Conservation (phyloP, 2,113 vertebrate genomes). For the Engraulis encrasicolus region DNA sequence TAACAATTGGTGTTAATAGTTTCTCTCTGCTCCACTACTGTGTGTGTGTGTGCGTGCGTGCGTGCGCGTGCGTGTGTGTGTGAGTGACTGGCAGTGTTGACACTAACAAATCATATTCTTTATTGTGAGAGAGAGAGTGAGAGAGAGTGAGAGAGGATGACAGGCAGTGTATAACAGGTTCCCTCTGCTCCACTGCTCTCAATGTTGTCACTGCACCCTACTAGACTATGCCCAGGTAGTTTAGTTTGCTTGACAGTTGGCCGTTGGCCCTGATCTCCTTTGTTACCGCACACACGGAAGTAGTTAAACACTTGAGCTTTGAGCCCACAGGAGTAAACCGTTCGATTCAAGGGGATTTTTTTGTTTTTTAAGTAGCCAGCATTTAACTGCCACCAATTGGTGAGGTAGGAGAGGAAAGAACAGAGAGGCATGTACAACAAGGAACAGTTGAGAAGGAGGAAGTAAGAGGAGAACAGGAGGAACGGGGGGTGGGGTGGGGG, state of each 20-base stretch:
- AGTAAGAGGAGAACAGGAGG: neutral
- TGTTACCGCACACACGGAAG: neutral
- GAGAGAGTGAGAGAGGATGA: too few species aligned
- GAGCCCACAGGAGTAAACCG: neutral
- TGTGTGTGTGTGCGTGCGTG: neutral
- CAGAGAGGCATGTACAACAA: neutral
- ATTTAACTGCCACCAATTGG: neutral
- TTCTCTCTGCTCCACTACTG: too few species aligned
- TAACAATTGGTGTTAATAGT: too few species aligned
- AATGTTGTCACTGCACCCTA: neutral
- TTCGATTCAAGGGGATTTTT: neutral
- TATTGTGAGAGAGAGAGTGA: neutral
- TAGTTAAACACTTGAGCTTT: constrained; percentile 5
- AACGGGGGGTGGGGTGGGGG: neutral
- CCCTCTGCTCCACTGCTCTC: neutral
- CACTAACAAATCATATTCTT: too few species aligned
- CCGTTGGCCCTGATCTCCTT: neutral
- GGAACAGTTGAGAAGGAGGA: neutral
- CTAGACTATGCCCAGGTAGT: constrained; percentile 8
- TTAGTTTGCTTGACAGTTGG: neutral
- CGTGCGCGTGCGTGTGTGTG: neutral
- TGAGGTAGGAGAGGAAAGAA: neutral
- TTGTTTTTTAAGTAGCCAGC: too few species aligned
- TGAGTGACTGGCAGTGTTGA: too few species aligned
- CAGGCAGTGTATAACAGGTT: too few species aligned